phyloP scores from a whole-genome alignment of 2,888 invertebrate genomes.

The Ariolimax columbianus region DNA sequence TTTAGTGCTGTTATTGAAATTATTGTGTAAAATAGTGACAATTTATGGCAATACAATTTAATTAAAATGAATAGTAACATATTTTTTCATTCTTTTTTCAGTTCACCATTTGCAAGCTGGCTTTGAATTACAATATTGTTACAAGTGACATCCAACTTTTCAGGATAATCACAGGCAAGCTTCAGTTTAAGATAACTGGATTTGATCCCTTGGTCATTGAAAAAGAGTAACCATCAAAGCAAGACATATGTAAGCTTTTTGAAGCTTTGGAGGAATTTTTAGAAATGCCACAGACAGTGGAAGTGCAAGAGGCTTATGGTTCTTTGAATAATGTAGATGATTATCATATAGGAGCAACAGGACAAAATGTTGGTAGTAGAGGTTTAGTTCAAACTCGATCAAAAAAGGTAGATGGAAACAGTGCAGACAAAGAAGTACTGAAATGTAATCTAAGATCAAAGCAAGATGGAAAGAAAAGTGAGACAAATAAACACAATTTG shows the following conservation, averaged over 20 bases:
- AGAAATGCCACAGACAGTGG: too few species aligned
- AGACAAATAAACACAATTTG: background rate
- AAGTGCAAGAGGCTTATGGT: background rate
- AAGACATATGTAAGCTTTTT: background rate
- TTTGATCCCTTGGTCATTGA: slow-evolving; percentile 23
- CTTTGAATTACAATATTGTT: background rate
- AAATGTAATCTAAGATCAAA: background rate
- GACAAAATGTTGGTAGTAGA: background rate
- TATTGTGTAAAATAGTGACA: too few species aligned
- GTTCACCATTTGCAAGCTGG: slow-evolving; percentile 16
- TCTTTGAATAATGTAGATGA: background rate
- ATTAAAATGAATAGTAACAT: background rate
- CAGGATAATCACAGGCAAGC: background rate
- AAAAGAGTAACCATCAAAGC: background rate
- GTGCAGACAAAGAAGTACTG: background rate
- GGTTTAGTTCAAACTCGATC: background rate
- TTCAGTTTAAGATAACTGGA: slow-evolving; percentile 13
- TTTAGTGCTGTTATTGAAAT: too few species aligned
- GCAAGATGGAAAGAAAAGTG: background rate
- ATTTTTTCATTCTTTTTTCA: background rate
- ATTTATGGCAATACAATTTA: too few species aligned
- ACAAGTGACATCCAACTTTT: background rate
- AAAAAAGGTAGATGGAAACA: background rate
- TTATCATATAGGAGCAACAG: background rate
- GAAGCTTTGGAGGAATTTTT: background rate